A percentile compares a stretch with the other conserved stretches of the same genome.
Conservation (phyloP, 2,113 vertebrate species). For the Hippopotamus amphibius region DNA sequence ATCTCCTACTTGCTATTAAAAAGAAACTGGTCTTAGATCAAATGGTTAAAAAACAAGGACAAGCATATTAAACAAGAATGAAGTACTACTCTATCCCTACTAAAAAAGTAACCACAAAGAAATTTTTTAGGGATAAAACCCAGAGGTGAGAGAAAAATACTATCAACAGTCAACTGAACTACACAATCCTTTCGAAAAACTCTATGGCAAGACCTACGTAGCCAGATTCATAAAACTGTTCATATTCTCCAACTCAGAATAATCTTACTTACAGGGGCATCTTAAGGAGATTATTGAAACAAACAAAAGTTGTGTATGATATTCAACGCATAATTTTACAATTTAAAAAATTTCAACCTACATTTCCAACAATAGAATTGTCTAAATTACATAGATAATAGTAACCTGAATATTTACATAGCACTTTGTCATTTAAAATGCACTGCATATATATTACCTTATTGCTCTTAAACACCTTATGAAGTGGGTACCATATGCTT, state of each 20-base stretch:
- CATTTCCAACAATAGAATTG: neutral
- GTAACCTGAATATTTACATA: conserved; percentile 21
- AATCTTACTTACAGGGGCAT: neutral
- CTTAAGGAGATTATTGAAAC: conserved; percentile 1
- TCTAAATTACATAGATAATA: neutral
- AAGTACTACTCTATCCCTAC: neutral
- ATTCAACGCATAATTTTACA: neutral
- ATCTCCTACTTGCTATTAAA: conserved; percentile 8
- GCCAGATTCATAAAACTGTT: neutral
- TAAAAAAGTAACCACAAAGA: neutral
- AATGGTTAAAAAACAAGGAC: neutral
- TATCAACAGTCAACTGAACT: neutral
- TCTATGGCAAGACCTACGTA: neutral
- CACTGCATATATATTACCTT: neutral
- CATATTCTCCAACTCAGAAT: neutral
- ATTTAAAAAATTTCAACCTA: neutral
- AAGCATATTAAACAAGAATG: neutral
- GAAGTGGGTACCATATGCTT: neutral
- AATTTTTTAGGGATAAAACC: conserved; percentile 34
- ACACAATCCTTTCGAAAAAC: neutral
- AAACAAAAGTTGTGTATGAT: neutral
- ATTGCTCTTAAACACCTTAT: neutral
- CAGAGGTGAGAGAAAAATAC: neutral
- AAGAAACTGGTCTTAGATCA: neutral
- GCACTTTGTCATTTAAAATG: conserved; percentile 30